Conservation (phyloP, 2,113 vertebrate species). For the Pterocles orientalis region DNA sequence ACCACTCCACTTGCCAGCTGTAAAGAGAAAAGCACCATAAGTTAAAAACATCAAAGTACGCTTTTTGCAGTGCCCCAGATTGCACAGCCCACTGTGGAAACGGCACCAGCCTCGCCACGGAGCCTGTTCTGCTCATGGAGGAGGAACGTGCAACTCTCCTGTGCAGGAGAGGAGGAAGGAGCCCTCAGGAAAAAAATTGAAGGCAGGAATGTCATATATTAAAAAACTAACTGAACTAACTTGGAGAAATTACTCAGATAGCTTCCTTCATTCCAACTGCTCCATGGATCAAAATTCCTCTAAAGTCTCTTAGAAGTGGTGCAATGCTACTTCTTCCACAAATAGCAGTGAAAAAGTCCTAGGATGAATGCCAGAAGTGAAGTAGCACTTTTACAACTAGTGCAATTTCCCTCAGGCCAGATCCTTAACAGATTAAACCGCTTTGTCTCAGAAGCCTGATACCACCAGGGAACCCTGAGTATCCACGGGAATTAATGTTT, state of each 20-base stretch:
- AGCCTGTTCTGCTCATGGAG: background rate
- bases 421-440: background rate
- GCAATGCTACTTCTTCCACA: background rate
- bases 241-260: background rate
- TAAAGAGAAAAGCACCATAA: background rate
- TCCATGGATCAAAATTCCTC: fast-evolving
- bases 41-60: constrained; percentile 12
- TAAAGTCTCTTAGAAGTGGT: background rate
- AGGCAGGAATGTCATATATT: background rate
- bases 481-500: background rate
- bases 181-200: background rate
- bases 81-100: background rate
- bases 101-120: background rate
- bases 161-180: background rate
- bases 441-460: background rate
- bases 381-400: background rate
- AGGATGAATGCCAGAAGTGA: background rate
- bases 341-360: background rate
- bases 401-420: background rate
- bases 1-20: constrained; percentile 37
- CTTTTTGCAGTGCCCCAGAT: background rate
- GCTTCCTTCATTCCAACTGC: background rate
- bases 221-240: background rate
- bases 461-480: background rate
- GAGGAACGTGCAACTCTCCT: no score